Base-by-base conservation (phyloP, 2,888 invertebrate genomes). In the Calliopum simillimum region DNA sequence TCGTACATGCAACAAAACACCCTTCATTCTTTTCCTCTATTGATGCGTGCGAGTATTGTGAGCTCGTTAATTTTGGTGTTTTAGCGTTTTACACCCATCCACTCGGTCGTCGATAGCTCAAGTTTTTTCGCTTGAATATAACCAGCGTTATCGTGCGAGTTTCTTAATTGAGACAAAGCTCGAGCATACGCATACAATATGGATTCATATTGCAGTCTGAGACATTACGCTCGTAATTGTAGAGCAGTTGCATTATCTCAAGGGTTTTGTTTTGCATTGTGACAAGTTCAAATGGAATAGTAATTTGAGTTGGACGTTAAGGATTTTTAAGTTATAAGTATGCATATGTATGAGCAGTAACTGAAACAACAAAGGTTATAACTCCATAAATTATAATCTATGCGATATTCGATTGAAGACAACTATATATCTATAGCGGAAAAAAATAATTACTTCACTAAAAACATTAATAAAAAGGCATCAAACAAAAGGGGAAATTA, bases 141-240 rank as follows among this genome's bases (percentile, higher is more conserved):
- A 23, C 21, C 63, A 21, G 8, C 43, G 14, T 53, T 51, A 46
- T 46, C 62, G 59, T 59, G 59, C 68, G 68, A 65, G 67, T 68
- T 71, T 66, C 61, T 63, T 70, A 72, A 72, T 70, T 72, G 72
- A 59, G 68, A 65, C 64, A 59, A 63, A 44, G 41, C 56, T n/a
- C 41, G 33, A 14, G 47, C 33, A 33, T 33, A 33, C 62, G 12
- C 53, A 43, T n/a, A n/a, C 25, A 65, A 66, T 63, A 63, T 63
- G 67, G 51, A 62, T 51, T 56, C 71, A 44, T 68, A 43, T 70
- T 70, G 33, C 64, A 5, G 13, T 46, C 19, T 41, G 16, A 14
- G 25, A 56, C 13, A 56, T 6, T 23, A 23, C 41, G 33, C 14
- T 5, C 21, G 65, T 43, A 65, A 55, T 65, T 65, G 65, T 21